A percentile compares a stretch with the other conserved stretches of the same genome.
phyloP scores from a whole-genome alignment of 2,797 vertebrate genomes.

The Rhinatrema bivittatum region DNA sequence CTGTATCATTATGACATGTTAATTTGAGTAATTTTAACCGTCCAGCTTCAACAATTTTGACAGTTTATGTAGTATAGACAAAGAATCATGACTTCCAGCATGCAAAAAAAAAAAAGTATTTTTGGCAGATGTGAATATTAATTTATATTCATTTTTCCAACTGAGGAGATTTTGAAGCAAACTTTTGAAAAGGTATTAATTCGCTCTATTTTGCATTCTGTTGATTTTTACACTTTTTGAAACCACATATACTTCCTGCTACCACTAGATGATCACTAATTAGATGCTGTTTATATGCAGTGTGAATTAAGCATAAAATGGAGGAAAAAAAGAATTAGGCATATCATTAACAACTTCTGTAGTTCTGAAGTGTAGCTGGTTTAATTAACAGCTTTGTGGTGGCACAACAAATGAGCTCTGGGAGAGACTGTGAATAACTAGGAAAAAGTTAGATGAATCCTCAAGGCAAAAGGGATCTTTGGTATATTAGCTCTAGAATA shows the following conservation, averaged over 20 bases:
- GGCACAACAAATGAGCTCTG: slow-evolving; percentile 29
- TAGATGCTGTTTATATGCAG: slow-evolving; percentile 51
- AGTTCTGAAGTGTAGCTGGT: slow-evolving; percentile 25
- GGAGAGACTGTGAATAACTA: slow-evolving; percentile 32
- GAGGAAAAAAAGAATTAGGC: slow-evolving; percentile 34
- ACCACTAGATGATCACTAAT: slow-evolving; percentile 37
- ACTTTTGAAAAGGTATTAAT: not conserved
- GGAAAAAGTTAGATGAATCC: slow-evolving; percentile 1
- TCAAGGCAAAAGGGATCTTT: slow-evolving; percentile 3
- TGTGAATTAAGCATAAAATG: slow-evolving; percentile 47
- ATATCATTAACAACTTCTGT: slow-evolving; percentile 19
- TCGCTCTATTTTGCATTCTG: slow-evolving; percentile 7
- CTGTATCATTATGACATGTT: too few species aligned
- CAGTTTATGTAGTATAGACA: too few species aligned
- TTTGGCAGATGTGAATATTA: slow-evolving; percentile 17
- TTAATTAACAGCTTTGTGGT: slow-evolving; percentile 46
- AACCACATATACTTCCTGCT: slow-evolving; percentile 26
- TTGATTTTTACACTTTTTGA: slow-evolving; percentile 7
- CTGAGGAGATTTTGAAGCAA: slow-evolving; percentile 1
- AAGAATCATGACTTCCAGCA: not conserved
- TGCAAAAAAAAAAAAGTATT: slow-evolving; percentile 1
- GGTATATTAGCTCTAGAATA: not conserved
- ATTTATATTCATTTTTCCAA: slow-evolving; percentile 5
- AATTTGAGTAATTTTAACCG: too few species aligned
- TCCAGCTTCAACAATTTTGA: too few species aligned